Base-by-base conservation (phyloP, 2,888 invertebrate species). In the Hirtodrosophila duncani region DNA sequence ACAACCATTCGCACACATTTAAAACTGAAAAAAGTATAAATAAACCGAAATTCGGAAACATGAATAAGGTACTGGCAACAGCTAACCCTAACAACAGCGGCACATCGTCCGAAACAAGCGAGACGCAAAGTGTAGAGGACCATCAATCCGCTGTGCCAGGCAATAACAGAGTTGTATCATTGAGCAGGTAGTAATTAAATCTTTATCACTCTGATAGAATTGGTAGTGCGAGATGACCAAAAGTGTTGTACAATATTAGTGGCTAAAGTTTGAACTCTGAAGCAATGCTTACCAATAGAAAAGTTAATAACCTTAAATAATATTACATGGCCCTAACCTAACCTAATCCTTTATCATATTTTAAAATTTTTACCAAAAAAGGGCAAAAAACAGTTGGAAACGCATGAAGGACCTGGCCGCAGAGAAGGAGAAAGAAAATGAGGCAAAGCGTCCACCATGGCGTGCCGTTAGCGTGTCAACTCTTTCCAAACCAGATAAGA, bases 401-500 rank as follows among this genome's bases (percentile, higher is more conserved):
- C 82, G 81, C 44, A 83, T 86, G 70, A 86, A 85, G 43, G 86
- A 86, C 0, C 46, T 62, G 31, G 72, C 74, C 1, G 44, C 79
- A 6, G 72, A 72, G 11, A 78, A 70, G 29, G 80, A 75, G 37
- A 75, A 78, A 46, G 84, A 84, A 23, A 67, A 59, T 34, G 86
- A 86, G 20, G 74, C 79, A 1, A 85, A 85, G 46, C 70, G 85
- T n/a, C 87, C 87, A 10, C 87, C 87, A 31, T 87, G 87, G 87
- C 77, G 85, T 8, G 82, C 86, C 20, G 84, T 84, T 13, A 85
- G 85, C 30, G 70, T 84, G 14, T 85, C 86, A 13, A 84, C 85
- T 9, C 65, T 84, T 3, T 65, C 85, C 0, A 85, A 86, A 50
- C 84, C 85, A 4, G 86, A 86, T 38, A 86, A 85, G 59, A 86